Percentiles rank a stretch among this genome's conserved stretches.
Conservation (phyloP, 1,140 invertebrate species). For the Drosophila busckii region DNA sequence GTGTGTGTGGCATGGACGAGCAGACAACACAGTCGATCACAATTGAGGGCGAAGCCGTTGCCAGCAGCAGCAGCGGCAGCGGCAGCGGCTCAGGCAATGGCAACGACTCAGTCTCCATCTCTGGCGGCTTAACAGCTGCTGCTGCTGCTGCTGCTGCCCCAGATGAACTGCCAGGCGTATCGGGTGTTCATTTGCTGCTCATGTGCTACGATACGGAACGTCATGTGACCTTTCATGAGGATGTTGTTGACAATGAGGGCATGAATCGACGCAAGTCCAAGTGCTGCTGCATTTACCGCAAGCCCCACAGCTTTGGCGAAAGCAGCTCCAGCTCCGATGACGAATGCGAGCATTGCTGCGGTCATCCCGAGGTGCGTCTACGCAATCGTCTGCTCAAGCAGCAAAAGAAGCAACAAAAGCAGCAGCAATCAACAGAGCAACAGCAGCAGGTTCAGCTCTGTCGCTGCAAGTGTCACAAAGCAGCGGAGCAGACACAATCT, state of each 20-base stretch:
- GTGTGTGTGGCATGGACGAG: slow-evolving; percentile 9
- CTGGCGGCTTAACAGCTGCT: no score
- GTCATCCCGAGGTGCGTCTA: slow-evolving; percentile 86
- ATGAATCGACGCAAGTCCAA: slow-evolving; percentile 96
- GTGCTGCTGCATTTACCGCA: slow-evolving; percentile 95
- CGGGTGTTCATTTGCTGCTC: slow-evolving; percentile 72
- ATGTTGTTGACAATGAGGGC: slow-evolving; percentile 94
- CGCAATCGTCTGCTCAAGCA: slow-evolving; percentile 72
- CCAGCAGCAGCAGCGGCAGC: neutral
- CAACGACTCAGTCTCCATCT: no score
- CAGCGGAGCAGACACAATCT: neutral
- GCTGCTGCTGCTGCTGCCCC: neutral
- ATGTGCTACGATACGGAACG: slow-evolving; percentile 84
- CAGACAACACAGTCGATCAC: slow-evolving; percentile 8
- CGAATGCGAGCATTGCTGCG: slow-evolving; percentile 92
- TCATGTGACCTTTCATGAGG: slow-evolving; percentile 91
- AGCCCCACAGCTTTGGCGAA: slow-evolving; percentile 88
- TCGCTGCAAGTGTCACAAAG: neutral
- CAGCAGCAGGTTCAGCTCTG: neutral
- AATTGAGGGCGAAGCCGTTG: neutral
- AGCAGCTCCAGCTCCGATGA: slow-evolving; percentile 88
- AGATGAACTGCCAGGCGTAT: slow-evolving; percentile 4
- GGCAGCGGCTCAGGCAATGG: neutral
- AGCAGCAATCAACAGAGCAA: neutral
- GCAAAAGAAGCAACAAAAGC: neutral